Evolutionary conservation across 2,113 vertebrate species (phyloP).

Genomic region (Penelope pileata): DNA sequence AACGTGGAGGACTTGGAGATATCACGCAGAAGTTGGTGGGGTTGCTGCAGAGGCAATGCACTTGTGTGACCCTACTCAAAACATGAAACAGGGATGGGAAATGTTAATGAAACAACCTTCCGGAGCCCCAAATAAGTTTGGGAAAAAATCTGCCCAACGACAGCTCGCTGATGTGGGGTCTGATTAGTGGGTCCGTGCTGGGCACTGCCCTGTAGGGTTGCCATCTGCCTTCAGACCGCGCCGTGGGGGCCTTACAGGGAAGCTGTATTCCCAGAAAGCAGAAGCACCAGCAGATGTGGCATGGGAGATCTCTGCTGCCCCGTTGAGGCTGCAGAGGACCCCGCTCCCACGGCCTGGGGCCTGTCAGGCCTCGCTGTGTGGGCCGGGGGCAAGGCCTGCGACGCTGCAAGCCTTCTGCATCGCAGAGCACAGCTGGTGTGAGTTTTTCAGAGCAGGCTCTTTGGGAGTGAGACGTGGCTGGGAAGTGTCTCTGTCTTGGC

Average conservation of each 20-base stretch:
- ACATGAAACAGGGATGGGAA: accelerated
- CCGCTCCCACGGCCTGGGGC: neutral
- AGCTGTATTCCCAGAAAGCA: accelerated
- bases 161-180: neutral
- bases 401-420: accelerated
- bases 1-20: neutral
- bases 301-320: neutral
- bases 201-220: accelerated
- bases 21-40: accelerated
- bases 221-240: accelerated
- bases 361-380: accelerated
- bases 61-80: accelerated
- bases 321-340: neutral
- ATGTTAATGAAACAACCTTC: accelerated
- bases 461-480: neutral
- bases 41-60: accelerated
- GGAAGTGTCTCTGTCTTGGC: neutral
- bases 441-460: neutral
- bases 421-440: neutral
- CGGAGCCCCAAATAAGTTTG: neutral
- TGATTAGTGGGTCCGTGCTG: accelerated
- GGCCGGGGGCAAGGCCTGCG: accelerated
- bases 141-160: neutral
- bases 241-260: accelerated
- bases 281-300: accelerated